A percentile compares a stretch with the other conserved stretches of the same genome.
Conservation (phyloP, 23 tunicate species). For the Halocynthia roretzi region DNA sequence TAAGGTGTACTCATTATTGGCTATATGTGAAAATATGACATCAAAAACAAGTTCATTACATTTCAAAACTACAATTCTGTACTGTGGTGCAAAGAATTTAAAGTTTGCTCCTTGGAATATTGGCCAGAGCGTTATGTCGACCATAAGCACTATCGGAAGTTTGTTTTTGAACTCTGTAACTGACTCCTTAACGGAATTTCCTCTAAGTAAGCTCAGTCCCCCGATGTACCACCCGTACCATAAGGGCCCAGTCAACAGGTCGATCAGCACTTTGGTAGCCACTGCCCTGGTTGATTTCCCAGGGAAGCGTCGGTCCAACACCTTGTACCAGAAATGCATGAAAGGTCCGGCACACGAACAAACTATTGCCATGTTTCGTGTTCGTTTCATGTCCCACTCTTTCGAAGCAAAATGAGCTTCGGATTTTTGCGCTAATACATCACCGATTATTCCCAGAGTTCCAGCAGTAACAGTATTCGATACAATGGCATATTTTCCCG, state of each 20-base stretch:
- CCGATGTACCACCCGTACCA: conserved; percentile 46
- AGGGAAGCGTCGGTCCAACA: conserved; percentile 57
- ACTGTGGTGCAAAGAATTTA: conserved; percentile 50
- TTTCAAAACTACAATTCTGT: conserved; percentile 56
- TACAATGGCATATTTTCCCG: conserved; percentile 58
- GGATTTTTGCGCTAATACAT: conserved; percentile 33
- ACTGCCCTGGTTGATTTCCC: conserved; percentile 28
- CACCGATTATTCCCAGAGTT: conserved; percentile 35
- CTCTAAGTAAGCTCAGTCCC: conserved; percentile 31
- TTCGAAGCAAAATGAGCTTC: conserved; percentile 15
- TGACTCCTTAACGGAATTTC: not conserved
- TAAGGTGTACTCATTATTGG: conserved; percentile 51
- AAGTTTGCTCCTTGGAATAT: conserved; percentile 55
- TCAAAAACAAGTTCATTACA: conserved; percentile 68
- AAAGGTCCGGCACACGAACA: conserved; percentile 54
- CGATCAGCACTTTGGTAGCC: conserved; percentile 37
- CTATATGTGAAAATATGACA: conserved; percentile 40
- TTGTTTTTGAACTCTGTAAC: conserved; percentile 45
- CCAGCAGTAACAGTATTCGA: conserved; percentile 77
- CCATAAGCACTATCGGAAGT: conserved; percentile 34
- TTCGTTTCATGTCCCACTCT: conserved; percentile 35
- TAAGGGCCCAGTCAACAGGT: conserved; percentile 47
- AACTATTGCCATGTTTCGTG: conserved; percentile 43
- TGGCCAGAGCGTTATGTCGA: conserved; percentile 50
- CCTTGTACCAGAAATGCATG: conserved; percentile 75